Conservation (phyloP, 1,140 invertebrate genomes). For the Periplaneta americana region DNA sequence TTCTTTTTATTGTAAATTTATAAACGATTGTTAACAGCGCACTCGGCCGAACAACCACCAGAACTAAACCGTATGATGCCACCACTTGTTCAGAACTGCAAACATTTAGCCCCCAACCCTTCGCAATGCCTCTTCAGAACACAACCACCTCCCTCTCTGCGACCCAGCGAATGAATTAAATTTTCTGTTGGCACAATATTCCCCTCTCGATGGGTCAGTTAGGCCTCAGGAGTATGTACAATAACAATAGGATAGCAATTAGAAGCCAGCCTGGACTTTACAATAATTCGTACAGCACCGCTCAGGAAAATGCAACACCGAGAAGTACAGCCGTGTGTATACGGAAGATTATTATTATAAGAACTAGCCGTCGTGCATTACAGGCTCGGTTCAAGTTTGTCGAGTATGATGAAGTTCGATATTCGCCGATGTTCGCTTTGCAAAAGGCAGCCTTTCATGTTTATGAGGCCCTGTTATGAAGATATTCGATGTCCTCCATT, state of each 20-base stretch:
- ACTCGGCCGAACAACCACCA: background rate
- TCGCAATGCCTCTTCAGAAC: background rate
- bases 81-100: background rate
- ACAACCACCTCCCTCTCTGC: background rate
- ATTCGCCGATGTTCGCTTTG: no score
- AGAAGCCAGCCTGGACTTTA: background rate
- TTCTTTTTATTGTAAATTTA: background rate
- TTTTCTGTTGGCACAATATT: background rate
- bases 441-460: no score
- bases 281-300: no score
- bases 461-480: no score
- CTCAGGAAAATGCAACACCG: no score
- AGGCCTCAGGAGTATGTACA: background rate
- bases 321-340: no score
- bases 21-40: background rate
- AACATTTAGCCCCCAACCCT: background rate
- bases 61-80: background rate
- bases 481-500: no score
- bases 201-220: background rate
- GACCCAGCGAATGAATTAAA: background rate
- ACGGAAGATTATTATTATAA: no score
- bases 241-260: background rate
- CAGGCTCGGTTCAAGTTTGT: no score
- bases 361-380: no score
- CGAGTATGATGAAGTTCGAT: no score